Conservation (phyloP, 2,888 invertebrate genomes). For the Hymenopus coronatus region DNA sequence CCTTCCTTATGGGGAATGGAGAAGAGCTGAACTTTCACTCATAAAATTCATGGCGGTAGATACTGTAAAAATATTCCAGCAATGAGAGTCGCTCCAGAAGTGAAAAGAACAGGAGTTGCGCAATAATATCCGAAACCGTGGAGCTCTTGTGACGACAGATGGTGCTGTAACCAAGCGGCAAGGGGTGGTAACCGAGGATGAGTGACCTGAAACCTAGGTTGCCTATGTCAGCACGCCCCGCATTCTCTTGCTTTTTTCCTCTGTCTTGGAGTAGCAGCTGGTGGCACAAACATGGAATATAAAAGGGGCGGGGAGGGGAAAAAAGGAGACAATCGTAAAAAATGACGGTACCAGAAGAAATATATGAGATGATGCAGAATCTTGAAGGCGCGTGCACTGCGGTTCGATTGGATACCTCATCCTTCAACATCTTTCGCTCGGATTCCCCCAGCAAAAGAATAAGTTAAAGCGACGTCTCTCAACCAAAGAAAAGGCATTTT, state of each 20-base stretch:
- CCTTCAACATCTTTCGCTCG: not conserved
- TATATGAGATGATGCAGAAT: not conserved
- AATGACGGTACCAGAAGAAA: not conserved
- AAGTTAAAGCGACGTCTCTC: not conserved
- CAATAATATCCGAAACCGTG: conserved; percentile 1
- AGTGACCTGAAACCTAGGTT: not conserved
- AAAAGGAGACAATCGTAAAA: not conserved
- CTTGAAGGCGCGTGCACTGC: not conserved
- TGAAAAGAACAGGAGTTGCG: not conserved
- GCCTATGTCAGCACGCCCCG: not conserved
- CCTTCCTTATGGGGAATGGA: not conserved
- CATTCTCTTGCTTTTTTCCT: not conserved
- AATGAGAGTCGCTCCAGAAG: not conserved
- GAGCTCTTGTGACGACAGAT: not conserved
- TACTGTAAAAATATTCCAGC: not conserved
- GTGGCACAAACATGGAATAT: not conserved
- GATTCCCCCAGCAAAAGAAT: not conserved
- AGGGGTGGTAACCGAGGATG: not conserved
- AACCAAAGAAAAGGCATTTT: too few species aligned
- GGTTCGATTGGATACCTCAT: not conserved
- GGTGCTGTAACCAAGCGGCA: not conserved
- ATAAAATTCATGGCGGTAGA: conserved; percentile 1
- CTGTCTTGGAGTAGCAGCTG: not conserved
- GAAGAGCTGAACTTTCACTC: conserved; percentile 15
- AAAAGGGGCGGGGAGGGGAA: not conserved